A percentile compares a stretch with the other conserved stretches of the same genome.
Evolutionary conservation across 2,888 invertebrate genomes (phyloP).

Genomic region (Macrophya alboannulata): DNA sequence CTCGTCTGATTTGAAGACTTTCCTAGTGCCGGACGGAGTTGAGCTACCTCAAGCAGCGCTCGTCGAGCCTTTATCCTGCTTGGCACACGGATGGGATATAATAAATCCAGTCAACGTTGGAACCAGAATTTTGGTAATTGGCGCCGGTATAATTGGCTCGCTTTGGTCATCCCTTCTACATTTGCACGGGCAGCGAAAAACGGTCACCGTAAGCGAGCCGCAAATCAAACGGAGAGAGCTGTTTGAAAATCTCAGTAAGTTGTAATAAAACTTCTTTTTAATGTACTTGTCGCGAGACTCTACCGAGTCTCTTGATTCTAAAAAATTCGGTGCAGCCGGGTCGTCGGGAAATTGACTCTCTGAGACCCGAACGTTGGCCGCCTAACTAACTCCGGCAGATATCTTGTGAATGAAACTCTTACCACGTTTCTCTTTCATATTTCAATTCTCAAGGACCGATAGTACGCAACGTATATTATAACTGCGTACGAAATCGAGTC

Average conservation of each 20-base stretch:
- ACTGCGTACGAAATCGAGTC: background rate
- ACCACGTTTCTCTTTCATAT: background rate
- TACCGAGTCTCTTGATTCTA: too few species aligned
- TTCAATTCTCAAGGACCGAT: background rate
- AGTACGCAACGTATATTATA: background rate
- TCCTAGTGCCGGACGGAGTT: conserved; percentile 70
- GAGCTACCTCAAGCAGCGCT: conserved; percentile 82
- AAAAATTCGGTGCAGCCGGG: background rate
- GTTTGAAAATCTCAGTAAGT: conserved; percentile 32
- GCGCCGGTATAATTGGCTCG: conserved; percentile 88
- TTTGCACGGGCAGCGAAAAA: conserved; percentile 85
- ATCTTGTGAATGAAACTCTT: conserved; percentile 23
- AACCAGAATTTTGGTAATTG: conserved; percentile 84
- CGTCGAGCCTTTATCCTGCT: conserved; percentile 87
- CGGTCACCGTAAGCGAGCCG: conserved; percentile 87
- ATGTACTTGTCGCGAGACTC: too few species aligned
- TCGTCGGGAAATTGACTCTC: background rate
- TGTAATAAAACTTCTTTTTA: too few species aligned
- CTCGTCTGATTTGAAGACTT: conserved; percentile 65
- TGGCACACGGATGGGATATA: conserved; percentile 86
- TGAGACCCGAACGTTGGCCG: too few species aligned
- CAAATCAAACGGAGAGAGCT: conserved; percentile 78
- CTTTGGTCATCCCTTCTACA: conserved; percentile 86
- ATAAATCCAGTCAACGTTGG: conserved; percentile 85
- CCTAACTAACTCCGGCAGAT: background rate